Evolutionary conservation across 2,888 invertebrate species (phyloP).

Genomic region (Trichopria drosophilae): DNA sequence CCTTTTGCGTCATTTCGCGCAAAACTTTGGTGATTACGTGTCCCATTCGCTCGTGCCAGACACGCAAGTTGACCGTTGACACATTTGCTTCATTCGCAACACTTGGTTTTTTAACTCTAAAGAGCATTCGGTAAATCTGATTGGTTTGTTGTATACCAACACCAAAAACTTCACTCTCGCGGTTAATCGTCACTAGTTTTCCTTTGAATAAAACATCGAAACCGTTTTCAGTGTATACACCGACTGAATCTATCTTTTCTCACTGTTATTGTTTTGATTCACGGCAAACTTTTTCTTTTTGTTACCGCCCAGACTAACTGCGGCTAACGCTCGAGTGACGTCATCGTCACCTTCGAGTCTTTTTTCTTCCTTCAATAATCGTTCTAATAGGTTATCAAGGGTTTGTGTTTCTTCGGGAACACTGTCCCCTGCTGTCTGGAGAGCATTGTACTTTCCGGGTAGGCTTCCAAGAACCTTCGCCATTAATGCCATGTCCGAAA

Average conservation of each 20-base stretch:
- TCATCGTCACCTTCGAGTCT: slow-evolving; percentile 7
- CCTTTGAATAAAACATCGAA: slow-evolving; percentile 9
- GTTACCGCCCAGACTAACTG: too few relatives aligned
- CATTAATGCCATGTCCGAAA: too few relatives aligned
- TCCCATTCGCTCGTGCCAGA: slow-evolving; percentile 13
- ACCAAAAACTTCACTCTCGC: slow-evolving; percentile 11
- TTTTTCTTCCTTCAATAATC: too few relatives aligned
- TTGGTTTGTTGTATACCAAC: slow-evolving; percentile 23
- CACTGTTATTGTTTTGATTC: neutral
- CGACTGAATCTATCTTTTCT: too few relatives aligned
- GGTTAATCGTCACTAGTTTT: slow-evolving; percentile 5
- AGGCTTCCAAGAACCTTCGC: too few relatives aligned
- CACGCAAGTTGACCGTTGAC: slow-evolving; percentile 15
- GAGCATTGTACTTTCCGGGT: too few relatives aligned
- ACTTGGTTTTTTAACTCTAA: slow-evolving; percentile 5
- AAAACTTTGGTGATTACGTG: slow-evolving; percentile 9
- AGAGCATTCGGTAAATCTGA: slow-evolving; percentile 23
- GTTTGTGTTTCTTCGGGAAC: too few relatives aligned
- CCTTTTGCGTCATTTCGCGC: slow-evolving; percentile 17
- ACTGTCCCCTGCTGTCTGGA: too few relatives aligned
- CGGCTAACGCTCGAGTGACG: too few relatives aligned
- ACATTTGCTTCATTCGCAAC: slow-evolving; percentile 7
- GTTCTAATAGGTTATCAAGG: too few relatives aligned
- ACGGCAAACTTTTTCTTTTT: neutral
- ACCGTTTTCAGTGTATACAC: too few relatives aligned